These are phyloP conservation scores for Atherix ibis DNA, from an alignment of 2,888 invertebrate species.

Conservation along the genomic window DNA sequence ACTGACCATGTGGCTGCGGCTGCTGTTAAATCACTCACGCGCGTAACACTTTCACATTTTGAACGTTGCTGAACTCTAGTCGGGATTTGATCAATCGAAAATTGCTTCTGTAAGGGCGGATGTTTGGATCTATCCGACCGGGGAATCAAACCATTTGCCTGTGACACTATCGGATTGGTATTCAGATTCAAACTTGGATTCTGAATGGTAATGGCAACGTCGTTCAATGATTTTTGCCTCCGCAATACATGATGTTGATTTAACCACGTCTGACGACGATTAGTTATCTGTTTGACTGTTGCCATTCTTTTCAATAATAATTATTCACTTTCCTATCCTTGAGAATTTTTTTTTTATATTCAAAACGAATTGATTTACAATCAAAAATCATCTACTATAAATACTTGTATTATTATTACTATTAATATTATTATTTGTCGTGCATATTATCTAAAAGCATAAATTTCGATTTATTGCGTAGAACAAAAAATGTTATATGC, in stretches of 20 bases:
- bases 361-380: no score
- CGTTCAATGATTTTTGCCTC: slow-evolving; percentile 12
- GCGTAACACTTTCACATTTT: not conserved
- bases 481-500: no score
- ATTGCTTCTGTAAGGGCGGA: slow-evolving; percentile 10
- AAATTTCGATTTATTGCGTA: no score
- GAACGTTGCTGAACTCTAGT: slow-evolving; percentile 4
- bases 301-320: not conserved
- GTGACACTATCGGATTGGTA: not conserved
- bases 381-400: no score
- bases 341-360: no score
- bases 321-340: no score
- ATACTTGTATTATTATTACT: no score
- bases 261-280: slow-evolving; percentile 5
- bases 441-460: no score
- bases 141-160: not conserved
- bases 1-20: not conserved
- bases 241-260: slow-evolving; percentile 12
- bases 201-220: not conserved
- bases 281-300: not conserved
- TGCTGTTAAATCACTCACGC: not conserved
- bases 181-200: not conserved
- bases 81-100: slow-evolving; percentile 11
- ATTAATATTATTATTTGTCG: no score
- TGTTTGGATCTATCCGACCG: slow-evolving; percentile 7